Conservation (phyloP, 1,140 invertebrate species). For the Brachionus koreanus region DNA sequence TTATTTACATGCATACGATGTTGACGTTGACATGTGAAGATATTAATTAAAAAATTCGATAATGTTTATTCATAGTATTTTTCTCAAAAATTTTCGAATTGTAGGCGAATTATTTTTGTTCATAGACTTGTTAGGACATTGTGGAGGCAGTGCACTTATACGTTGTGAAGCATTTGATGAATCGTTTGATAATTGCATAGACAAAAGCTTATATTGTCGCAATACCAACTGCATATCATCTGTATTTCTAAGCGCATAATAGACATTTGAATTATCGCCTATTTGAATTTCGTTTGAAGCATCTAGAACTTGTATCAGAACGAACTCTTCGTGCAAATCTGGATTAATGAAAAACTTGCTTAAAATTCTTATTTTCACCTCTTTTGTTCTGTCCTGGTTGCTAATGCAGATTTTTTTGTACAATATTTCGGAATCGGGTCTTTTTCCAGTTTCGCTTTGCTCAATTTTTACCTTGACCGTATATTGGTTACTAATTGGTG, state of each 20-base stretch:
- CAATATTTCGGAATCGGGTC: background rate
- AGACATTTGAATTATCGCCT: background rate
- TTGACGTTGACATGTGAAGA: background rate
- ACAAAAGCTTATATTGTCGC: background rate
- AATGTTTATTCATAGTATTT: background rate
- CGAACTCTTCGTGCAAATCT: background rate
- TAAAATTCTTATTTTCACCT: slow-evolving; percentile 5
- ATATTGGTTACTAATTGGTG: background rate
- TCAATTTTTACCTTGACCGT: slow-evolving; percentile 25
- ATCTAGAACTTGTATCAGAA: slow-evolving; percentile 1
- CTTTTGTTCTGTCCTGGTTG: slow-evolving; percentile 13
- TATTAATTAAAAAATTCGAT: background rate
- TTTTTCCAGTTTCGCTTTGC: background rate
- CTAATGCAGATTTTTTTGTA: slow-evolving; percentile 33
- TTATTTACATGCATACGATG: background rate
- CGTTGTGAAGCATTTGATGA: background rate
- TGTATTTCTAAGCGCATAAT: background rate
- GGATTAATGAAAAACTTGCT: slow-evolving; percentile 20
- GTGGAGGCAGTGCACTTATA: background rate
- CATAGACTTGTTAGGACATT: background rate
- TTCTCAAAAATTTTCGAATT: slow-evolving; percentile 4
- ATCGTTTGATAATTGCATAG: background rate
- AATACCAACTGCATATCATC: slow-evolving; percentile 2
- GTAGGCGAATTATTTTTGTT: background rate
- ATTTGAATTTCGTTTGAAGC: background rate